Evolutionary conservation across 64 coral and sea anemone species (phyloP).

Genomic region (Actinia tenebrosa): DNA sequence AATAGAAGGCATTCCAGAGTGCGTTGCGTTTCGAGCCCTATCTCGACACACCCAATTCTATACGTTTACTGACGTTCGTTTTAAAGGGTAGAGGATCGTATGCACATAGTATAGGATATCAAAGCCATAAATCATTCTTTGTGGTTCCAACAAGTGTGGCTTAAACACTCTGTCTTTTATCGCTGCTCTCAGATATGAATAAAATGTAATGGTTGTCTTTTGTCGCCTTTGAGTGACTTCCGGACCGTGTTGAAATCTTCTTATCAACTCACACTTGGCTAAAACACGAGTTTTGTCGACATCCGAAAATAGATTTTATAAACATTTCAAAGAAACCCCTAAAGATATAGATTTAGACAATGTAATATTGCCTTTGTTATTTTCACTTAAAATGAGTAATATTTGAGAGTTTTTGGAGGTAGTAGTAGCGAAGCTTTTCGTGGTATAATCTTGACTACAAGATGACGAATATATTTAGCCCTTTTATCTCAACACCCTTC

Average conservation of each 20-base stretch:
- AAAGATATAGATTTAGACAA: background rate
- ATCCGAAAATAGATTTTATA: background rate
- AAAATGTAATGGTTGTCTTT: conserved; percentile 18
- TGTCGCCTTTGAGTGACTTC: conserved; percentile 8
- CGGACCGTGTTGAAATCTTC: background rate
- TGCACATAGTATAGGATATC: background rate
- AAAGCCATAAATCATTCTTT: background rate
- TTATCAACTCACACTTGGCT: background rate
- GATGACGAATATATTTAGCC: background rate
- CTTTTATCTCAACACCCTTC: background rate
- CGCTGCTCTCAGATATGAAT: conserved; percentile 16
- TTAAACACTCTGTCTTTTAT: conserved; percentile 10
- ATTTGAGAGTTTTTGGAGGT: background rate
- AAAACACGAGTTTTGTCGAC: background rate
- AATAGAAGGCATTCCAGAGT: background rate
- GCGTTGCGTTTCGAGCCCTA: background rate
- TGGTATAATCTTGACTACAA: background rate
- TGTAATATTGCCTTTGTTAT: background rate
- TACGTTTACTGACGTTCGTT: background rate
- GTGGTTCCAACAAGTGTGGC: background rate
- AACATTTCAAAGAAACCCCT: background rate
- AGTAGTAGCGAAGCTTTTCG: background rate
- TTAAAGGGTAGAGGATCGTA: background rate
- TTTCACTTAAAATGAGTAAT: background rate
- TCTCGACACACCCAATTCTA: conserved; percentile 4